Conservation (phyloP, 2,113 vertebrate species). For the Gila orcuttii region DNA sequence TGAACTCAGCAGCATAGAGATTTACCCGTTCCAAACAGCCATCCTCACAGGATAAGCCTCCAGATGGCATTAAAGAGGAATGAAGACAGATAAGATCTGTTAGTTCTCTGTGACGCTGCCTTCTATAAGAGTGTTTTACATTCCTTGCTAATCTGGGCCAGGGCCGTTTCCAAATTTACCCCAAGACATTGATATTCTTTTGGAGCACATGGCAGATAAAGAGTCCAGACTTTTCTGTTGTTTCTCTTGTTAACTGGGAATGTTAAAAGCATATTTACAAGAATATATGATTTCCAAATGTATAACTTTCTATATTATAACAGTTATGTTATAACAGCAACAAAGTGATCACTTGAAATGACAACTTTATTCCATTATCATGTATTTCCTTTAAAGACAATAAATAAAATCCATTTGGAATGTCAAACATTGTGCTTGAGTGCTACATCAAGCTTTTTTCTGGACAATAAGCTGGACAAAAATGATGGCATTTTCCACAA, state of each 20-base stretch:
- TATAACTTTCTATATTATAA: not conserved
- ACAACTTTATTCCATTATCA: not conserved
- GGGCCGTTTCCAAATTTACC: not conserved
- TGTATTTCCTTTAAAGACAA: slow-evolving; percentile 1
- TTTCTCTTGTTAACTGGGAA: not conserved
- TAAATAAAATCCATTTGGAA: not conserved
- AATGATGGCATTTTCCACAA: no score
- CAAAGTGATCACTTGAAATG: slow-evolving; percentile 13
- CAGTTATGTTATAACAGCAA: not conserved
- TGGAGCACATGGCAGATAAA: not conserved
- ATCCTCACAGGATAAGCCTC: not conserved
- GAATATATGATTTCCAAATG: not conserved
- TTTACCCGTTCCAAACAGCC: not conserved
- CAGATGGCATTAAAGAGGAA: slow-evolving; percentile 11
- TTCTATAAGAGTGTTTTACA: not conserved
- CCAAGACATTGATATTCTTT: not conserved
- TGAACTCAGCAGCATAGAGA: not conserved
- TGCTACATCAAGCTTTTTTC: not conserved
- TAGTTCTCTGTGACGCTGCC: not conserved
- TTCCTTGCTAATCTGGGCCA: not conserved
- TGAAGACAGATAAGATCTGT: not conserved
- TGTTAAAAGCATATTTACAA: not conserved
- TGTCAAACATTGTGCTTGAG: not conserved
- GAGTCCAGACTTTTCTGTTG: not conserved
- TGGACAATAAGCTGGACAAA: not conserved